Conservation (phyloP, 1,140 invertebrate genomes). For the Drosophila busckii region DNA sequence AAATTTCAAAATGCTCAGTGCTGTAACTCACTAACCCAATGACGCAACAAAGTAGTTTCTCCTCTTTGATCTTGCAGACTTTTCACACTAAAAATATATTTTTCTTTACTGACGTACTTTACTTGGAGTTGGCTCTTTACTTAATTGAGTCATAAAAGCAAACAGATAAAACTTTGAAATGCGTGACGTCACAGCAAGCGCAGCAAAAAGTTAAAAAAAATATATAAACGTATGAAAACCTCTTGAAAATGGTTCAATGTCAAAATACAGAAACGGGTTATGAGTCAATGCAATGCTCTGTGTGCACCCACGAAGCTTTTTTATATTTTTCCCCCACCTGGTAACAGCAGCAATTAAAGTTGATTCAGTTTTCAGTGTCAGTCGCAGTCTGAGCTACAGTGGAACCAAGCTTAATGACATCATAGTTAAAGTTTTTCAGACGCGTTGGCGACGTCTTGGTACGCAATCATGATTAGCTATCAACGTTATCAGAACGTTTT, state of each 20-base stretch:
- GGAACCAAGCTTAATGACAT: constrained; percentile 9
- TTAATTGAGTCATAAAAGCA: constrained; percentile 66
- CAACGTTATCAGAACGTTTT: constrained; percentile 40
- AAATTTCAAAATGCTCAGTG: too few relatives aligned
- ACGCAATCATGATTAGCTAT: constrained; percentile 5
- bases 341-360: not conserved
- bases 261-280: not conserved
- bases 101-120: too few relatives aligned
- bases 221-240: too few relatives aligned
- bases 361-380: constrained; percentile 23
- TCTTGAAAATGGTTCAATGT: not conserved
- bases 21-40: too few relatives aligned
- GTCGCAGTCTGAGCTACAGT: constrained; percentile 17
- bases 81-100: too few relatives aligned
- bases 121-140: too few relatives aligned
- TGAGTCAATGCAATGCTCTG: constrained; percentile 9
- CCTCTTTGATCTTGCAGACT: too few relatives aligned
- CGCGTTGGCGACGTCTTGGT: too few relatives aligned
- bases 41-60: too few relatives aligned
- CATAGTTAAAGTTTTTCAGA: too few relatives aligned
- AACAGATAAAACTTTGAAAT: constrained; percentile 7
- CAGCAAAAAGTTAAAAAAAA: not conserved
- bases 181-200: not conserved
- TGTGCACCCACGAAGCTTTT: not conserved
- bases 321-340: not conserved